A percentile compares a stretch with the other conserved stretches of the same genome.
Conservation (phyloP, 2,888 invertebrate species). For the Leptodirus hochenwartii region DNA sequence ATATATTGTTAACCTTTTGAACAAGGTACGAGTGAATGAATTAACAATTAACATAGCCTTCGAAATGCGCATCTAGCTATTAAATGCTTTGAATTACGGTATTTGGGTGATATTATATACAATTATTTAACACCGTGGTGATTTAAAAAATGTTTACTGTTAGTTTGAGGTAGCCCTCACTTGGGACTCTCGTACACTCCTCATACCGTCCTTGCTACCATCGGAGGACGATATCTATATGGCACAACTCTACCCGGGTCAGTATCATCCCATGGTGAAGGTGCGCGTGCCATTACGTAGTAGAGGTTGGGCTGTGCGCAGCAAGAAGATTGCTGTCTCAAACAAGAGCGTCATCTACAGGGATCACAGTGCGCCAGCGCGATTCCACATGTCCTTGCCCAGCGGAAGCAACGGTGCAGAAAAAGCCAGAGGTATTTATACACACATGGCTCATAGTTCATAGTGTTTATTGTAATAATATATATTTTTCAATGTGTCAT, state of each 20-base stretch:
- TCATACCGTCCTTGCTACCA: constrained; percentile 87
- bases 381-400: constrained; percentile 24
- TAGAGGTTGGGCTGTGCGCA: constrained; percentile 44
- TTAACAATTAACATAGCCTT: neutral
- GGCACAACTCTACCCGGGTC: constrained; percentile 26
- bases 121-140: too few relatives aligned
- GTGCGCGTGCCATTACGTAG: constrained; percentile 41
- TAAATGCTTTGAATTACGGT: too few relatives aligned
- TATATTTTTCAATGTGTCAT: neutral
- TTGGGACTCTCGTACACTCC: constrained; percentile 79
- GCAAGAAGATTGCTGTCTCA: constrained; percentile 35
- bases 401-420: constrained; percentile 13
- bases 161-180: constrained; percentile 86
- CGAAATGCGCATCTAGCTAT: too few relatives aligned
- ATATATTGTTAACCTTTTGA: constrained; percentile 77
- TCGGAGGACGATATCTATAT: constrained; percentile 46
- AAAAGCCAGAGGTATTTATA: constrained; percentile 1
- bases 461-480: neutral
- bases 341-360: constrained; percentile 28
- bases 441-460: neutral
- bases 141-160: too few relatives aligned
- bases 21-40: constrained; percentile 36
- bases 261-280: constrained; percentile 26
- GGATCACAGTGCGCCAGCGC: constrained; percentile 19
- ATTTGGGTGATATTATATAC: too few relatives aligned